Percentiles rank a stretch among this genome's conserved stretches.
Conservation (phyloP, 30 jellyfish, hydroid and myxozoan genomes). For the Aurelia sp. region DNA sequence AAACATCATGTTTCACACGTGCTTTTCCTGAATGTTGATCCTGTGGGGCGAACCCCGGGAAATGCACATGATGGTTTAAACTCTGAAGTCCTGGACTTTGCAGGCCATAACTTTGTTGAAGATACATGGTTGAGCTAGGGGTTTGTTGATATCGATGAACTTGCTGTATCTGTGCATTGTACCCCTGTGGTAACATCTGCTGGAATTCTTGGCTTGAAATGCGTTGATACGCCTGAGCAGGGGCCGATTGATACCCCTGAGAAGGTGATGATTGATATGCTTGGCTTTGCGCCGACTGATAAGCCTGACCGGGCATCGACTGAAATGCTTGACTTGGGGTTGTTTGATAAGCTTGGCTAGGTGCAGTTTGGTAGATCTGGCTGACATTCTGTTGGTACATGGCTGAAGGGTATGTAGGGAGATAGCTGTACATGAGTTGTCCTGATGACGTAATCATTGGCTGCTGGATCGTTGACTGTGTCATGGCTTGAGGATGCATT, state of each 20-base stretch:
- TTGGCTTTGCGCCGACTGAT: not conserved
- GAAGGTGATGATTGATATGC: not conserved
- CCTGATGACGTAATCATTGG: constrained; percentile 31
- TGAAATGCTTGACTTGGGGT: not conserved
- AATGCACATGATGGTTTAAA: too few relatives aligned
- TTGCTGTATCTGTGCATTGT: too few relatives aligned
- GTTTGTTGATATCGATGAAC: constrained; percentile 10
- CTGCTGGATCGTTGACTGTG: constrained; percentile 34
- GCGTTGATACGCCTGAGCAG: too few relatives aligned
- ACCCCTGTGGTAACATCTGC: not conserved
- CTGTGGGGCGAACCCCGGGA: too few relatives aligned
- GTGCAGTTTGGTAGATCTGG: constrained; percentile 13
- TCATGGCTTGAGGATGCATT: not conserved
- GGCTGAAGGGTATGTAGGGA: constrained; percentile 34
- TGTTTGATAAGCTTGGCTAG: constrained; percentile 2
- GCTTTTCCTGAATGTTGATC: not conserved
- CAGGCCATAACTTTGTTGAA: too few relatives aligned
- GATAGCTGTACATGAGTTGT: constrained; percentile 13
- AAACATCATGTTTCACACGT: not conserved
- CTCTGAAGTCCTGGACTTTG: too few relatives aligned
- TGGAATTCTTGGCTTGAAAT: constrained; percentile 8
- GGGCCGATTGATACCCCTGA: too few relatives aligned
- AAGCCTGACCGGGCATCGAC: not conserved
- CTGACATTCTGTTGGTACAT: constrained; percentile 21
- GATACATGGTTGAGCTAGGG: too few relatives aligned